phyloP scores from a whole-genome alignment of 2,888 invertebrate genomes.

The Drosophila rellima region DNA sequence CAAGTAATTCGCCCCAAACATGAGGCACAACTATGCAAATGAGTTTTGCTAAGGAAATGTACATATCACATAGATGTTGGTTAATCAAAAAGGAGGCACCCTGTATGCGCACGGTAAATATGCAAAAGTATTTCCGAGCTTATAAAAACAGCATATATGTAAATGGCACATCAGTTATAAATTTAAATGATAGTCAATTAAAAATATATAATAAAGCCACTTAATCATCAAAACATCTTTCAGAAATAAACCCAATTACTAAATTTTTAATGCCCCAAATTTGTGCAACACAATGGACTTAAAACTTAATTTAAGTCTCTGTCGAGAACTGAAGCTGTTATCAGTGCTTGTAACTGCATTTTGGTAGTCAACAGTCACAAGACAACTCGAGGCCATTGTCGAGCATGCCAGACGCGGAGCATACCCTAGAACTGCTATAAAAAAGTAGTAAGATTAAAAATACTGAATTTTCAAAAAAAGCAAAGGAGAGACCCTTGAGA shows the following conservation, averaged over 20 bases:
- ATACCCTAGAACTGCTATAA: slow-evolving; percentile 18
- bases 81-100: slow-evolving; percentile 39
- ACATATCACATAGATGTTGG: slow-evolving; percentile 13
- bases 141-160: neutral
- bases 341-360: slow-evolving; percentile 38
- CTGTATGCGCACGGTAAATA: slow-evolving; percentile 48
- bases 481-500: no score
- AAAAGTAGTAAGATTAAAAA: no score
- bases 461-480: no score
- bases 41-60: slow-evolving; percentile 3
- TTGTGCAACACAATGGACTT: slow-evolving; percentile 20
- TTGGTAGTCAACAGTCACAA: slow-evolving; percentile 3
- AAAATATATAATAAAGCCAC: slow-evolving; percentile 10
- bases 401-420: neutral
- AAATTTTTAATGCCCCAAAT: slow-evolving; percentile 9
- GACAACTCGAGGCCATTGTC: neutral
- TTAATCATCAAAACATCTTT: slow-evolving; percentile 4
- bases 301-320: slow-evolving; percentile 45
- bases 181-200: slow-evolving; percentile 26
- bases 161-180: slow-evolving; percentile 18
- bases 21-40: slow-evolving; percentile 45
- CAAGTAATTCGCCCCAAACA: neutral
- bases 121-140: slow-evolving; percentile 40
- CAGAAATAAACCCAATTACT: neutral
- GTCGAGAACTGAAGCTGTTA: slow-evolving; percentile 41